phyloP scores from a whole-genome alignment of 2,113 vertebrate genomes.

The Puntigrus tetrazona region DNA sequence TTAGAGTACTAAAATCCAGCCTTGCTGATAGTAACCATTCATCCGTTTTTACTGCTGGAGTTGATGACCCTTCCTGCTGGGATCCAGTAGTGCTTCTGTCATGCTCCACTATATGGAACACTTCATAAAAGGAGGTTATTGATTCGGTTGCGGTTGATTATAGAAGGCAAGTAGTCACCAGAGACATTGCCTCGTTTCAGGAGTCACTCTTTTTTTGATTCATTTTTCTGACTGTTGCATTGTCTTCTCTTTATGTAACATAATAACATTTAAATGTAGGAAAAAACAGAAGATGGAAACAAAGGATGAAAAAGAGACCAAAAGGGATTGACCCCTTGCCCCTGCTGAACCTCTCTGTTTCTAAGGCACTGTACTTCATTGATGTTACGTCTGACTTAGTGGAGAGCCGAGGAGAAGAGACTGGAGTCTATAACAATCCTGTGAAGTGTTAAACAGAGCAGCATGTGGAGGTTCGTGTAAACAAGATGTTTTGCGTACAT shows the following conservation, averaged over 20 bases:
- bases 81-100: conserved; percentile 14
- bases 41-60: conserved; percentile 16
- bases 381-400: conserved; percentile 32
- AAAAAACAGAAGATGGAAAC: background rate
- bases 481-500: conserved; percentile 48
- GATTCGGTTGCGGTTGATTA: conserved; percentile 16
- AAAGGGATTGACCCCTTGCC: conserved; percentile 1
- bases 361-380: conserved; percentile 42
- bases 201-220: background rate
- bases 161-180: conserved; percentile 10
- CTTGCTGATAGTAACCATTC: background rate
- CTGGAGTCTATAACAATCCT: conserved; percentile 43
- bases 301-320: background rate
- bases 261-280: background rate
- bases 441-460: conserved; percentile 48
- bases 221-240: background rate
- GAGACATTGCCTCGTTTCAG: background rate
- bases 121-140: conserved; percentile 36
- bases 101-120: conserved; percentile 43
- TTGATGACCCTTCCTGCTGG: conserved; percentile 34
- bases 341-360: background rate
- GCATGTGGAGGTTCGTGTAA: conserved; percentile 41
- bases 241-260: conserved; percentile 18
- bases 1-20: conserved; percentile 2
- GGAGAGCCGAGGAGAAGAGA: conserved; percentile 24